Base-by-base conservation (phyloP, 2,113 vertebrate genomes). In the Pagrus major region DNA sequence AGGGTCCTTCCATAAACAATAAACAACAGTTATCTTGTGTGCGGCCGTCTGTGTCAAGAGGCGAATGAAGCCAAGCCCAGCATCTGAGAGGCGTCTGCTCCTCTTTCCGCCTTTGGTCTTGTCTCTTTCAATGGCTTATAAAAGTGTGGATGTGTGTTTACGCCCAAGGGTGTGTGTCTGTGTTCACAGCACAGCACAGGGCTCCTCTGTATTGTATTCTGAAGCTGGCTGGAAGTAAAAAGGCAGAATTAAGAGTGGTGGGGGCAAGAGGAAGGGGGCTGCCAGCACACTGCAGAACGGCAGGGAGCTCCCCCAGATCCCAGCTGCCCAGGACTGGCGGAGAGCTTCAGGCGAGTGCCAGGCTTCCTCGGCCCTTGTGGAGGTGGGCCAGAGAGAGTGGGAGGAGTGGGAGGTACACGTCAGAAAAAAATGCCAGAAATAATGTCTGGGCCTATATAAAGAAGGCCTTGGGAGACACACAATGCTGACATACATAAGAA, bases 281-380 rank as follows among this genome's bases (percentile, higher is more conserved):
- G 91, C 88, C 91, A 93, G 90, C 89, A 83, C 82, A 83, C 90
- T 93, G 84, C 87, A 83, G 83, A 93, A 81, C 90, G 78, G 90
- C 86, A 80, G 93, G 95, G 94, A 94, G 91, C 91, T 89, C 83
- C 90, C 89, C 91, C 80, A 93, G 91, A 93, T 93, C 93, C 91
- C 94, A 94, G 94, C 94, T 95, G 94, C 94, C 92, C 88, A 14
- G 79, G 90, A 86, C 94, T 93, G 92, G 93, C 93, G 82, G 86
- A 67, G 83, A 88, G 78, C 68, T 80, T 77, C 85, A 92, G 90
- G 93, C 80, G 35, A 93, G 85, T 93, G 94, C 93, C 95, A 95
- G 93, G 93, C 93, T 92, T 88, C 72, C 84, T 81, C 56, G 85
- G 92, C 87, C 94, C 89, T 89, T 15, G n/a, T 91, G 91, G 92